These are phyloP conservation scores for Athalia circularis DNA, from an alignment of 2,888 invertebrate genomes.

Conservation along the genomic window DNA sequence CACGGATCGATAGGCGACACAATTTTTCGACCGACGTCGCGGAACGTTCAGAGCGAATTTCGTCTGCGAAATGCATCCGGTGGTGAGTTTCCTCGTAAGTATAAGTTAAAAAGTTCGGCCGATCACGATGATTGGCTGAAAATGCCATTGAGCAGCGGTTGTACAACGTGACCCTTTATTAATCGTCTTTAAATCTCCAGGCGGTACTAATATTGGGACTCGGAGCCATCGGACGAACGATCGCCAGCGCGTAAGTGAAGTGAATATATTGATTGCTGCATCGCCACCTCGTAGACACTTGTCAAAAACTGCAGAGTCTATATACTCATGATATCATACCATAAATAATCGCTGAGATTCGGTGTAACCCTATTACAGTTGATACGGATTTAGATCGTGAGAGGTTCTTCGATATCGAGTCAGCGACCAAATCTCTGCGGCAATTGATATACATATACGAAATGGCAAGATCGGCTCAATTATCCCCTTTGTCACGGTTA, in stretches of 20 bases:
- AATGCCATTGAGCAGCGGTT: neutral
- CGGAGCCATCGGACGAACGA: slow-evolving; percentile 59
- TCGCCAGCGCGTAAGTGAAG: slow-evolving; percentile 60
- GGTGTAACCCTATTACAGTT: no score
- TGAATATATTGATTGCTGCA: no score
- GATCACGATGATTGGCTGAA: neutral
- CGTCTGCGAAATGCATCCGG: neutral
- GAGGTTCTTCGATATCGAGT: no score
- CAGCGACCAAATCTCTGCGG: no score
- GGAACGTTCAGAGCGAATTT: neutral
- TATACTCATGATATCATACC: no score
- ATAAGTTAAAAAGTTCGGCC: neutral
- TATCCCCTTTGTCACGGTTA: slow-evolving; percentile 19
- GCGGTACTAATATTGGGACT: slow-evolving; percentile 54
- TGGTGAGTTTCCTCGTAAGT: slow-evolving; percentile 1
- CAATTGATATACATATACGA: neutral
- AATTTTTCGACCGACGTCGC: neutral
- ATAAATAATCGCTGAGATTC: no score
- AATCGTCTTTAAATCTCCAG: neutral
- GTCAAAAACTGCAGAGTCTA: no score
- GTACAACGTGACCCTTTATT: neutral
- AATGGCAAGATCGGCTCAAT: neutral
- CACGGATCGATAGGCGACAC: neutral
- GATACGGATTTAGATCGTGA: no score
- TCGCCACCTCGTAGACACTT: no score